These are phyloP conservation scores for Steinernema carpocapsae DNA, from an alignment of 2,888 invertebrate genomes.

Conservation along the genomic window DNA sequence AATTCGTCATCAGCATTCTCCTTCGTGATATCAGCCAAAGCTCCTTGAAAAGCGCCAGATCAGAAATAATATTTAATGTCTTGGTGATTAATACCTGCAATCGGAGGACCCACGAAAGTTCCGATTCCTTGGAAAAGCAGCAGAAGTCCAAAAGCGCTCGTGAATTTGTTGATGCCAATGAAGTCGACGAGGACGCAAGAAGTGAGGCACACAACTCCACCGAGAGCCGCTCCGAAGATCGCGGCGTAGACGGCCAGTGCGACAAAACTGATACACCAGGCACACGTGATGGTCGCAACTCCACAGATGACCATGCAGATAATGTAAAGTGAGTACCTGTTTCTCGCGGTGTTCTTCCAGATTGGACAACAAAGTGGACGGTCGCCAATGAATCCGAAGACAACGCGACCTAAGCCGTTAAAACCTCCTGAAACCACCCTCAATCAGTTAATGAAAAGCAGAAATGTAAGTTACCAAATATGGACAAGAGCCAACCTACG, in stretches of 20 bases:
- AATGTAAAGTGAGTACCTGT: slow-evolving; percentile 88
- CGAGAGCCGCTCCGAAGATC: slow-evolving; percentile 67
- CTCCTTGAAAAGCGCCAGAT: no score
- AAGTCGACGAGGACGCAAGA: slow-evolving; percentile 96
- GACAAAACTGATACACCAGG: slow-evolving; percentile 78
- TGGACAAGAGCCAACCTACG: no score
- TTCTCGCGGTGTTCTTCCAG: slow-evolving; percentile 79
- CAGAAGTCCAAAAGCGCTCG: slow-evolving; percentile 94
- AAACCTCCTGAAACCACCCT: slow-evolving; percentile 75
- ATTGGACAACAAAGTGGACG: slow-evolving; percentile 73
- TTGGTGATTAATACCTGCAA: no score
- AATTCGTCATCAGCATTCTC: no score
- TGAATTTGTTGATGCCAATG: slow-evolving; percentile 89
- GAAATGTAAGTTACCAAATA: no score
- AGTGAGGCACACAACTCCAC: slow-evolving; percentile 86
- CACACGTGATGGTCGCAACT: slow-evolving; percentile 82
- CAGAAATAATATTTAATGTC: no score
- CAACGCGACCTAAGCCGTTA: slow-evolving; percentile 86
- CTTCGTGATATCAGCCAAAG: slow-evolving; percentile 83
- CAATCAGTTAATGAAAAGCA: no score
- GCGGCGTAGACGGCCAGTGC: slow-evolving; percentile 80
- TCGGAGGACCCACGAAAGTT: slow-evolving; percentile 82
- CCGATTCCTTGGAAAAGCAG: slow-evolving; percentile 93
- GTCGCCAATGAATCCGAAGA: slow-evolving; percentile 77
- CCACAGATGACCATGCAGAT: slow-evolving; percentile 86